Base-by-base conservation (phyloP, 2,888 invertebrate genomes). In the Polymixis lichenea region DNA sequence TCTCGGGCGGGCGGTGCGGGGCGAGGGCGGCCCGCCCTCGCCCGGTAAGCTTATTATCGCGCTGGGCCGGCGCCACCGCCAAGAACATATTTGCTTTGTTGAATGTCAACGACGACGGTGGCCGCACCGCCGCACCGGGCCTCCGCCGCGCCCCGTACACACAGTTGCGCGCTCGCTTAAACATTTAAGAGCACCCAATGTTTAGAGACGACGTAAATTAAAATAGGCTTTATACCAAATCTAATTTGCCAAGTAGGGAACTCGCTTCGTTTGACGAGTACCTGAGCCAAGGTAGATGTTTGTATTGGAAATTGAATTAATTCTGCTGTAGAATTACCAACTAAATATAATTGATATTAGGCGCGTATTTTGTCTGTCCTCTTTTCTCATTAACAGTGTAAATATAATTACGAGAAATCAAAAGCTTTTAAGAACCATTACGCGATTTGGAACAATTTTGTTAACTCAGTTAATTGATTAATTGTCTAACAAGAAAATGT, bases 221-320 rank as follows among this genome's bases (percentile, higher is more conserved):
- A 96, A 96, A 95, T 95, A 96, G 96, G 95, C 95, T 96, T 95
- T 95, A 95, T 95, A 92, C 93, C 92, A 95, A 96, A 96, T 96
- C 95, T 95, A 95, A 96, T 96, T 96, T 96, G 93, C 92, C 93
- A 95, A 96, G 94, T 92, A 93, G 93, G 93, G 94, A 91, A 92
- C 91, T 89, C 90, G 92, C 87, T 90, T 91, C 93, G 93, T 92
- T 94, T 92, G 94, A 92, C 90, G 89, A 93, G 89, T 91, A 91
- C 92, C 93, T 92, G 89, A 72, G 78, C 88, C 90, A 89, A 93
- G 94, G 92, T 91, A 91, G 91, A 91, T 95, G 93, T 95, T 96
- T 96, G 93, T 94, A 94, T 93, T 95, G 91, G 92, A 90, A 95
- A 95, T 95, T 94, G 94, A 95, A 95, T 96, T 95, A 95, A 95